Conservation (phyloP, 2,888 invertebrate genomes). For the Drosophila anomelani region DNA sequence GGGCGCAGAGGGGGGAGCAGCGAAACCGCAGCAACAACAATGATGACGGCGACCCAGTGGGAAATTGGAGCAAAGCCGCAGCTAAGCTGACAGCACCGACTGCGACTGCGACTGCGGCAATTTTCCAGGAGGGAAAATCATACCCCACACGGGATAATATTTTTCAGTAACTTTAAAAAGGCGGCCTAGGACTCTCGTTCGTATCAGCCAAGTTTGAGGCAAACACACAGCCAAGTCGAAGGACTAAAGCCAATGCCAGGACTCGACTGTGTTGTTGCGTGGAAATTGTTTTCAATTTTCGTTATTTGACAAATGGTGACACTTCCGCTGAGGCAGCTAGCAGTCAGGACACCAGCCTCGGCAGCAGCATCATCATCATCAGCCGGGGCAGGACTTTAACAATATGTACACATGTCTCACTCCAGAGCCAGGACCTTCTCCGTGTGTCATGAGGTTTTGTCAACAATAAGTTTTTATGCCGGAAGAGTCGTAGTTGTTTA, state of each 20-base stretch:
- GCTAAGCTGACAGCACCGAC: slow-evolving; percentile 71
- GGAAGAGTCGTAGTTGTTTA: slow-evolving; percentile 71
- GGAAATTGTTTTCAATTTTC: slow-evolving; percentile 83
- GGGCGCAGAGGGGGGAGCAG: slow-evolving; percentile 10
- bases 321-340: slow-evolving; percentile 74
- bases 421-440: slow-evolving; percentile 10
- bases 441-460: slow-evolving; percentile 76
- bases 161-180: slow-evolving; percentile 49
- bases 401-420: slow-evolving; percentile 62
- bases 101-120: slow-evolving; percentile 38
- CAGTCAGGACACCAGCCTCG: slow-evolving; percentile 40
- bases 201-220: slow-evolving; percentile 19
- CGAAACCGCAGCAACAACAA: slow-evolving; percentile 31
- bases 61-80: slow-evolving; percentile 77
- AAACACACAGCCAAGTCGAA: slow-evolving; percentile 12
- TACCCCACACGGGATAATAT: slow-evolving; percentile 31
- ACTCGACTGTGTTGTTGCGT: slow-evolving; percentile 39
- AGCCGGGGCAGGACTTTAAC: slow-evolving; percentile 62
- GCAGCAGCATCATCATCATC: slow-evolving; percentile 18
- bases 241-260: slow-evolving; percentile 24
- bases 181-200: slow-evolving; percentile 10
- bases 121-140: slow-evolving; percentile 22
- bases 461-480: slow-evolving; percentile 78
- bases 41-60: slow-evolving; percentile 67
- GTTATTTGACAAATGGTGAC: slow-evolving; percentile 83